Percentiles rank a stretch among this genome's conserved stretches.
These are phyloP conservation scores for Hypercompe scribonia DNA, from an alignment of 2,888 invertebrate species.

Conservation along the genomic window DNA sequence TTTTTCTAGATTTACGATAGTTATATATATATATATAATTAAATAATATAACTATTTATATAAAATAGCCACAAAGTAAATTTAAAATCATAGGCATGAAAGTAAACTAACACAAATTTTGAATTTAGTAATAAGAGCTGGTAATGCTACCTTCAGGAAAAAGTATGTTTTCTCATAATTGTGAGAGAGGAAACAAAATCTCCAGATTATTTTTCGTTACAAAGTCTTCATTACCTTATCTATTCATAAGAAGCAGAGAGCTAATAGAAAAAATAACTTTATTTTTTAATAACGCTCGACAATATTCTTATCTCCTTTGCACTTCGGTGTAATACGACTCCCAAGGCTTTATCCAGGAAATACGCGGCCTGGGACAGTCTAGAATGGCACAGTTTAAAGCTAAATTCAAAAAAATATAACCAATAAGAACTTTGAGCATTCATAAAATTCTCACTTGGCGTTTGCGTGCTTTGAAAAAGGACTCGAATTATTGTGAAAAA, in stretches of 20 bases:
- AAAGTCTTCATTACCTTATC: slow-evolving; percentile 25
- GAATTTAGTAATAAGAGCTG: not conserved
- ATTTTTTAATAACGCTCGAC: slow-evolving; percentile 44
- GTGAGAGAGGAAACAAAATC: not conserved
- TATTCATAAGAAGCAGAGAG: slow-evolving; percentile 32
- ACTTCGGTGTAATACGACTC: slow-evolving; percentile 42
- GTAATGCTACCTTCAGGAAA: not conserved
- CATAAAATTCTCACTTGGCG: slow-evolving; percentile 47
- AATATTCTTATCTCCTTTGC: slow-evolving; percentile 44
- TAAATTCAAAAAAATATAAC: slow-evolving; percentile 57
- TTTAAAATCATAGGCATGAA: not conserved
- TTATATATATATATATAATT: not conserved
- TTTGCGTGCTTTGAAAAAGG: slow-evolving; percentile 46
- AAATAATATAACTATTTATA: too few species aligned
- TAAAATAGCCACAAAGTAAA: not conserved
- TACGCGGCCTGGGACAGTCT: slow-evolving; percentile 58
- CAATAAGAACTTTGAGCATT: slow-evolving; percentile 46
- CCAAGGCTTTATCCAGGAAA: slow-evolving; percentile 55
- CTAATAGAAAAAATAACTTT: slow-evolving; percentile 29
- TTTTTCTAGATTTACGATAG: too few species aligned
- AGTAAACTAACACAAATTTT: not conserved
- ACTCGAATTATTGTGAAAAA: slow-evolving; percentile 45
- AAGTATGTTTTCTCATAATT: not conserved
- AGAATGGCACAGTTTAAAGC: slow-evolving; percentile 56
- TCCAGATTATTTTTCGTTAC: not conserved